These are phyloP conservation scores for Phacellophora camtschatica DNA, from an alignment of 30 jellyfish, hydroid and myxozoan genomes.

Conservation along the genomic window DNA sequence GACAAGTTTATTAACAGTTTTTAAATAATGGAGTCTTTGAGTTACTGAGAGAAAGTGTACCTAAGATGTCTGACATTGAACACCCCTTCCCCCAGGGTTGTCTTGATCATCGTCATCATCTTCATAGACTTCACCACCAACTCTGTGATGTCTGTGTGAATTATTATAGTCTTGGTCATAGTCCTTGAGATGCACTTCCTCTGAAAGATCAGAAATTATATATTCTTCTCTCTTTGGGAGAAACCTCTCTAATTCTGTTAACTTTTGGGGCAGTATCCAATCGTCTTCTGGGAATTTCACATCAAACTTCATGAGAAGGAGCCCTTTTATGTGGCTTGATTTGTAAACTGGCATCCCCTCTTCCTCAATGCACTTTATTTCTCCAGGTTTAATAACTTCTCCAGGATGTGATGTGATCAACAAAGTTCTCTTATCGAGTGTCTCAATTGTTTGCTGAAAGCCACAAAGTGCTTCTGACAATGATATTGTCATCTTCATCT, in stretches of 20 bases:
- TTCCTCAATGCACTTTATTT: conserved; percentile 63
- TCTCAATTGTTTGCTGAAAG: conserved; percentile 54
- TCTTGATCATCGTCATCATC: conserved; percentile 84
- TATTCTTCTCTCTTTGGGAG: conserved; percentile 88
- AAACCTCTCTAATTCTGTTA: conserved; percentile 52
- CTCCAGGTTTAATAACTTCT: conserved; percentile 85
- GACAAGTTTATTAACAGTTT: too few species aligned
- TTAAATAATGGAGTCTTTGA: too few species aligned
- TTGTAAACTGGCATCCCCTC: conserved; percentile 96
- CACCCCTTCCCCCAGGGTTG: conserved; percentile 77
- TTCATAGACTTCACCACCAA: conserved; percentile 67
- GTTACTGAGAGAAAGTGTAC: too few species aligned
- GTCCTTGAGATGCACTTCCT: conserved; percentile 70
- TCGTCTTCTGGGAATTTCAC: conserved; percentile 79
- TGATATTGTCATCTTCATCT: conserved; percentile 69
- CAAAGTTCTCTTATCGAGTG: conserved; percentile 76
- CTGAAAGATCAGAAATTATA: conserved; percentile 86
- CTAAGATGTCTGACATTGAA: conserved; percentile 95
- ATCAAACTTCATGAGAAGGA: conserved; percentile 74
- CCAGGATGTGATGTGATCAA: conserved; percentile 85
- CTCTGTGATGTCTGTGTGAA: conserved; percentile 31
- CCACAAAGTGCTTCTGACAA: conserved; percentile 95
- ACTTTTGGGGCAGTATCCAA: conserved; percentile 54
- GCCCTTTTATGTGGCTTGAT: conserved; percentile 59
- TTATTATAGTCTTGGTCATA: conserved; percentile 51